Percentiles rank a stretch among this genome's conserved stretches.
These are phyloP conservation scores for Octonoba sinensis DNA, from an alignment of 2,888 invertebrate species.

Conservation along the genomic window DNA sequence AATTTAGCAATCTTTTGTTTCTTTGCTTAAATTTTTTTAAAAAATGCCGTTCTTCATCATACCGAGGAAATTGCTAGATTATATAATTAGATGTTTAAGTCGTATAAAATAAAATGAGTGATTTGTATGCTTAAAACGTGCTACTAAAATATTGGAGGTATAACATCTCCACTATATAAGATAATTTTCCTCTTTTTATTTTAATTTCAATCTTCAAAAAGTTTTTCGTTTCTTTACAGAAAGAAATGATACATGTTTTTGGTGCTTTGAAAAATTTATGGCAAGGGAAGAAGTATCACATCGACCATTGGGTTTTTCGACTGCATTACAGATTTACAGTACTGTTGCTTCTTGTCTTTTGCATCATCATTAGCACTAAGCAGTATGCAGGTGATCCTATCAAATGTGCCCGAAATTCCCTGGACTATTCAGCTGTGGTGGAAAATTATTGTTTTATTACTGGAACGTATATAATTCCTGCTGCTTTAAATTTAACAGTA, in stretches of 20 bases:
- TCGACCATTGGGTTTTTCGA: conserved; percentile 67
- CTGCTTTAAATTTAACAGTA: conserved; percentile 47
- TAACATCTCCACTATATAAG: not conserved
- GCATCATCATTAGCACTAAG: conserved; percentile 67
- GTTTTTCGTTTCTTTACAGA: not conserved
- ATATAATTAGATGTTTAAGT: too few species aligned
- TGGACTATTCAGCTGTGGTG: conserved; percentile 72
- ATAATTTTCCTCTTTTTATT: not conserved
- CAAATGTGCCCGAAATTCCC: conserved; percentile 66
- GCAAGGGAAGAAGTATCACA: conserved; percentile 22
- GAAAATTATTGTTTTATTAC: conserved; percentile 95
- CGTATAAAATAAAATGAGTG: too few species aligned
- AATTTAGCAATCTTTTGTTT: too few species aligned
- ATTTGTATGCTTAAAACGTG: too few species aligned
- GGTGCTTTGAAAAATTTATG: conserved; percentile 30
- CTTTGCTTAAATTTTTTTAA: too few species aligned
- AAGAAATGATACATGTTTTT: conserved; percentile 33
- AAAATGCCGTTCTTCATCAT: too few species aligned
- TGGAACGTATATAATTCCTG: conserved; percentile 75
- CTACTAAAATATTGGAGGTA: not conserved
- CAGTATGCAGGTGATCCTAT: conserved; percentile 68
- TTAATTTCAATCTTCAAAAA: too few species aligned
- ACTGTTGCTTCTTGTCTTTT: conserved; percentile 66
- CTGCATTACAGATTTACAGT: conserved; percentile 68
- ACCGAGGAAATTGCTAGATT: too few species aligned